Evolutionary conservation across 2,888 invertebrate genomes (phyloP), one percentile per base, ranked within the genome.

Genomic region (Pyrrhosoma nymphula): DNA sequence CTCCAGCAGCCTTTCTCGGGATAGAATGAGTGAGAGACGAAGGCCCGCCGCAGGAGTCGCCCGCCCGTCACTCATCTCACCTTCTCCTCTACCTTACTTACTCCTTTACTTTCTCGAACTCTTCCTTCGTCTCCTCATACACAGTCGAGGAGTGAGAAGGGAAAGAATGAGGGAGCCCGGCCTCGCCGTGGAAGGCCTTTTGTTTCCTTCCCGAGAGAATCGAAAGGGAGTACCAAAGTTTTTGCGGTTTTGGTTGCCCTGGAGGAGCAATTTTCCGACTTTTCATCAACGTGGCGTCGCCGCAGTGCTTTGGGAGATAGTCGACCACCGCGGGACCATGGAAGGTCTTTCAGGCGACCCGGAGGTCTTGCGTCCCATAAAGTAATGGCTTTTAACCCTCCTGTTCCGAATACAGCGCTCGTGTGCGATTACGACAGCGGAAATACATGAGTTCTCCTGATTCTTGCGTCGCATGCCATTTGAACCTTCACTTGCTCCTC

Each of bases 231-330:
- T 35, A 6, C 35, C 30, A 35, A 82, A 82, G 82, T 82, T 82
- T 82, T 35, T 35, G 82, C 82, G 82, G 82, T 35, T 60, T 82
- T 30, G 82, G 30, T 35, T 30, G 82, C 30, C 82, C 35, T 82
- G 35, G 35, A 82, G 82, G 82, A 82, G 82, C 82, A 82, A 82
- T 82, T 82, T 82, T 82, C 82, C 82, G 82, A 35, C 82, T 82
- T 82, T 82, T 82, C 82, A 82, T 82, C 35, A 82, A 35, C 82
- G 16, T 18, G 16, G 35, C 82, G 82, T 30, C 82, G 30, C 82
- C 35, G 82, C 82, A 14, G 82, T 35, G 35, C 30, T 26, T 82
- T 14, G 69, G 35, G 35, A 82, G 35, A 82, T 82, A 69, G 18
- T 12, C 30, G 35, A 26, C 14, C 12, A n/a, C 35, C 1, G 35